These are phyloP conservation scores for Cosmia pyralina DNA, from an alignment of 2,888 invertebrate species.

Conservation along the genomic window DNA sequence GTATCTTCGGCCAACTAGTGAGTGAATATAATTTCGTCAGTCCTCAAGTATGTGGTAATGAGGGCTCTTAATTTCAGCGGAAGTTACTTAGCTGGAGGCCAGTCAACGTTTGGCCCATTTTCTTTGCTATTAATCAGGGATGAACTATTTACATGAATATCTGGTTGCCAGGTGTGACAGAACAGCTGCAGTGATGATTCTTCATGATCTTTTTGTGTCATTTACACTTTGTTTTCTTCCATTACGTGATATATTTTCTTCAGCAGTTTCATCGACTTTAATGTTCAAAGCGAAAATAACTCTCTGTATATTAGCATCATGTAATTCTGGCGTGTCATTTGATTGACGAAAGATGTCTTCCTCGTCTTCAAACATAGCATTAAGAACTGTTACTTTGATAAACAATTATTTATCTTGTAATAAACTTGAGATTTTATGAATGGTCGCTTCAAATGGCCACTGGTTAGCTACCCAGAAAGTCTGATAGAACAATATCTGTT, in stretches of 20 bases:
- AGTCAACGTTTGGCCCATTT: constrained; percentile 63
- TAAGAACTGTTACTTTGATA: constrained; percentile 17
- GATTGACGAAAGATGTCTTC: constrained; percentile 37
- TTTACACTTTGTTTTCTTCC: constrained; percentile 39
- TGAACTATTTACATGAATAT: constrained; percentile 58
- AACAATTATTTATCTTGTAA: constrained; percentile 14
- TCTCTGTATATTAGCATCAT: constrained; percentile 13
- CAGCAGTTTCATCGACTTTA: constrained; percentile 4
- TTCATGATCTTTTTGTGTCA: constrained; percentile 49
- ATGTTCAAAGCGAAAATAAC: constrained; percentile 15
- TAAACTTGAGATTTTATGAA: constrained; percentile 41
- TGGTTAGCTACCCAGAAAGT: constrained; percentile 38
- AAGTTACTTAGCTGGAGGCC: constrained; percentile 58
- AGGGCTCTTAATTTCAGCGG: constrained; percentile 68
- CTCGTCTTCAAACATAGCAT: constrained; percentile 9
- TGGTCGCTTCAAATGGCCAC: constrained; percentile 4
- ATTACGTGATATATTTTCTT: constrained; percentile 21
- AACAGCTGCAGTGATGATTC: constrained; percentile 47
- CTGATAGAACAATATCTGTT: constrained; percentile 55
- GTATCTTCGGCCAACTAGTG: constrained; percentile 83
- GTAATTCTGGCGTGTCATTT: constrained; percentile 18
- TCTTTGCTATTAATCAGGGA: constrained; percentile 58
- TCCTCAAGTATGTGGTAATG: constrained; percentile 76
- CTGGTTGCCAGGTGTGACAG: constrained; percentile 54
- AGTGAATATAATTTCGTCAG: constrained; percentile 85